These are phyloP conservation scores for Diarsia mendica DNA, from an alignment of 2,888 invertebrate genomes.

Conservation along the genomic window DNA sequence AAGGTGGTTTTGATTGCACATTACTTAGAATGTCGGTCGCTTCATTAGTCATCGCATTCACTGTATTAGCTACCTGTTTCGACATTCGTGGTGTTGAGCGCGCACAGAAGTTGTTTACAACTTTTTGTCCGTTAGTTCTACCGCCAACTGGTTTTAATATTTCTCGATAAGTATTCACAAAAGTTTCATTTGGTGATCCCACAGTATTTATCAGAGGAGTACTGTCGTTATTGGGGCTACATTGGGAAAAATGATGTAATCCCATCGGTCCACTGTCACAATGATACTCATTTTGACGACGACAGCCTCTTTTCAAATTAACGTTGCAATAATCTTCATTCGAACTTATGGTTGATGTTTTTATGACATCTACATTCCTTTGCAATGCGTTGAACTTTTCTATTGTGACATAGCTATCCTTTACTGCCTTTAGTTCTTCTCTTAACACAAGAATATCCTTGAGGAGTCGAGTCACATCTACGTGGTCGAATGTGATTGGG, in stretches of 20 bases:
- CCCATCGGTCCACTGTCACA: neutral
- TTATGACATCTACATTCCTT: neutral
- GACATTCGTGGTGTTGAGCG: constrained; percentile 1
- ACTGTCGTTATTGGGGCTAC: neutral
- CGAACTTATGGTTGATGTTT: neutral
- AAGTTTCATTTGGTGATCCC: neutral
- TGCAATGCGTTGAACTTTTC: neutral
- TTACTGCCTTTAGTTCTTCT: neutral
- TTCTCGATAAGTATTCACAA: neutral
- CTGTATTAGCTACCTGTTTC: neutral
- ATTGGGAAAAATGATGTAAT: neutral
- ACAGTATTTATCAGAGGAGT: neutral
- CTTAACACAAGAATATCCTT: neutral
- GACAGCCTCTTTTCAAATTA: neutral
- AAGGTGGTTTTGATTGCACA: too few species aligned
- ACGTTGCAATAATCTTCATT: constrained; percentile 2
- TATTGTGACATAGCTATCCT: neutral
- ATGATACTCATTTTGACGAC: neutral
- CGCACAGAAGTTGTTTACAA: neutral
- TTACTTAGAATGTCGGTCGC: too few species aligned
- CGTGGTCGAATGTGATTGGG: neutral
- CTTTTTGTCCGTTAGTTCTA: neutral
- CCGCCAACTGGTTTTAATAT: neutral
- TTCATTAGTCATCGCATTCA: neutral
- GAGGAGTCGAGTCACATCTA: constrained; percentile 2